These are phyloP conservation scores for Liasis olivaceus DNA, from an alignment of 2,797 vertebrate genomes.

Conservation along the genomic window DNA sequence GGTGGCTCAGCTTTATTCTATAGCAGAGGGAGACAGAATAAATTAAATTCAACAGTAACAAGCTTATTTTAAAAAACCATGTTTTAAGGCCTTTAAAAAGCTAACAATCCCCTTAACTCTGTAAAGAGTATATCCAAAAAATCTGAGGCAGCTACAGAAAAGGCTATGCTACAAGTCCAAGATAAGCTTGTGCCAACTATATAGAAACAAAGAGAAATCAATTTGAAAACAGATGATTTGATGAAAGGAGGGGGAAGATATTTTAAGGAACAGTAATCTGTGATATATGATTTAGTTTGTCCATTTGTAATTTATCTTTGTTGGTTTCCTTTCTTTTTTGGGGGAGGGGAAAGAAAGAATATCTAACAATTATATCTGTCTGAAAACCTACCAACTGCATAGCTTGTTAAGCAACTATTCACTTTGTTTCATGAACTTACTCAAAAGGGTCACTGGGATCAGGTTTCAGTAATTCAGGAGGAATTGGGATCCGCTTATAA, in stretches of 20 bases:
- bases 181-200: neutral
- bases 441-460: conserved; percentile 93
- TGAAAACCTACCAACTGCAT: conserved; percentile 29
- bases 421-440: conserved; percentile 75
- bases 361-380: conserved; percentile 18
- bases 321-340: conserved; percentile 3
- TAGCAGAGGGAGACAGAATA: too few relatives aligned
- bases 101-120: too few relatives aligned
- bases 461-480: conserved; percentile 82
- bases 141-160: too few relatives aligned
- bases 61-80: too few relatives aligned
- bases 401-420: conserved; percentile 33
- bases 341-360: neutral
- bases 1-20: too few relatives aligned
- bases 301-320: neutral
- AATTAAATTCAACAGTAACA: too few relatives aligned
- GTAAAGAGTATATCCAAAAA: too few relatives aligned
- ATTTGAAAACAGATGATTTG: neutral
- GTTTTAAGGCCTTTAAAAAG: too few relatives aligned
- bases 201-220: neutral
- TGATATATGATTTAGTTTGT: neutral
- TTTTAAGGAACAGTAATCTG: neutral
- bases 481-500: conserved; percentile 96
- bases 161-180: neutral
- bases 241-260: neutral